Evolutionary conservation across 2,797 vertebrate species (phyloP), one percentile per base, ranked within the genome.

Genomic region (Gymnopithys bicolor): DNA sequence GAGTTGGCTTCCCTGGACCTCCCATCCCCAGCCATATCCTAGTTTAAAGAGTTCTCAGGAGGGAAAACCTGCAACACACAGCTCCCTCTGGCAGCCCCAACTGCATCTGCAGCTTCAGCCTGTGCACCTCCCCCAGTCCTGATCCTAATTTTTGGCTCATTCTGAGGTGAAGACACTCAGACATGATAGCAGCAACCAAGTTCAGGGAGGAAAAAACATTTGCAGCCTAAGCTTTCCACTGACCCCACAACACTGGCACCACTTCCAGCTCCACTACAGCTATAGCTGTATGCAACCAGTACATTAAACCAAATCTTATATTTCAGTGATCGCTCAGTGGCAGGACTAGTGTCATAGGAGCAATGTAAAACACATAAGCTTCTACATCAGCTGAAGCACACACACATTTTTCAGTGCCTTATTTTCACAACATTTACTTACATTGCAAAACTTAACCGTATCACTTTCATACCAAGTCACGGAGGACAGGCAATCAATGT

Each of bases 11-110:
- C 58, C 58, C 43, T 12, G 12, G 17, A 21, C 16, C 8, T 78
- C 45, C 19, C 0, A 0, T 62, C 4, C 21, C 45, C 37, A 69
- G 28, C 7, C 30, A 62, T 3, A 8, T 14, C 22, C 25, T 22
- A 24, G 19, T 32, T 63, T 46, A 15, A 60, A 22, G 73, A 49
- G 22, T 41, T 59, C 55, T 6, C 66, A 87, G 7, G 41, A 32
- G 11, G 52, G 24, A 70, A 81, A 86, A 55, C 4, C 21, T 48
- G 25, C 19, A 73, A 27, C 2, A 1, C 21, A 2, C 13, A 21
- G 17, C 37, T 58, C 63, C 23, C 23, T 58, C 41, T 9, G n/a
- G 67, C 33, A 83, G 39, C 8, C 39, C 25, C 32, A 27, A 12
- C 33, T 49, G 19, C 55, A 64, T 43, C 45, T 33, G 25, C 58